These are phyloP conservation scores for Brachyopa scutellaris DNA, from an alignment of 2,888 invertebrate species.

Conservation along the genomic window DNA sequence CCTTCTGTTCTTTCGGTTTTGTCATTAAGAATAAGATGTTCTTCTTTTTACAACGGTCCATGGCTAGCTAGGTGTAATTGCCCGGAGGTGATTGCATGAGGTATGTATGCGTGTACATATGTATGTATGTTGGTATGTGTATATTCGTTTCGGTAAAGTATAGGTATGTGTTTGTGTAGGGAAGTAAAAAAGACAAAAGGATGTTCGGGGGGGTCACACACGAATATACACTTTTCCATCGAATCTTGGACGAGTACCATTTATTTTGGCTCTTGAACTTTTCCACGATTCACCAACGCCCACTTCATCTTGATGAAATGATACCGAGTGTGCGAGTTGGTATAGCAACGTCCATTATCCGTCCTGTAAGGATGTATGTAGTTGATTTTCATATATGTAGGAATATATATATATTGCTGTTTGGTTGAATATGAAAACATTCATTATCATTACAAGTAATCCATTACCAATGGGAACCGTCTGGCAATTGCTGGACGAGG, in stretches of 20 bases:
- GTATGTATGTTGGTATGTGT: constrained; percentile 1
- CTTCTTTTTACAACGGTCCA: constrained; percentile 49
- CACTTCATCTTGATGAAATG: constrained; percentile 33
- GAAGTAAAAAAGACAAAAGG: too few species aligned
- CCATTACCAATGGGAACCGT: too few species aligned
- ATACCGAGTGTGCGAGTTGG: constrained; percentile 12
- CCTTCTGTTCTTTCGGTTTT: constrained; percentile 59
- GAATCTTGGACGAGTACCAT: constrained; percentile 35
- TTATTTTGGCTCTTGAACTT: constrained; percentile 58
- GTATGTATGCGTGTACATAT: not conserved
- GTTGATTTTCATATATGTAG: too few species aligned
- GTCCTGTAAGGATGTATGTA: constrained; percentile 15
- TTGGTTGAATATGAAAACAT: not conserved
- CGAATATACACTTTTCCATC: constrained; percentile 24
- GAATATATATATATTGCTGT: constrained; percentile 24
- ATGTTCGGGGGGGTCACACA: constrained; percentile 3
- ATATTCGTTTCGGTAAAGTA: not conserved
- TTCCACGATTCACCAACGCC: constrained; percentile 39
- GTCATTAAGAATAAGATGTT: constrained; percentile 70
- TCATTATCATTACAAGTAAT: constrained; percentile 34
- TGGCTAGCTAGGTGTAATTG: constrained; percentile 68
- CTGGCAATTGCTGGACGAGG: too few species aligned
- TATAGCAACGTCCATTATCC: constrained; percentile 35
- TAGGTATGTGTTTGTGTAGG: too few species aligned
- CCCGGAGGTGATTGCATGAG: constrained; percentile 60